A percentile compares a stretch with the other conserved stretches of the same genome.
These are phyloP conservation scores for Adelphocoris suturalis DNA, from an alignment of 2,888 invertebrate species.

Conservation along the genomic window DNA sequence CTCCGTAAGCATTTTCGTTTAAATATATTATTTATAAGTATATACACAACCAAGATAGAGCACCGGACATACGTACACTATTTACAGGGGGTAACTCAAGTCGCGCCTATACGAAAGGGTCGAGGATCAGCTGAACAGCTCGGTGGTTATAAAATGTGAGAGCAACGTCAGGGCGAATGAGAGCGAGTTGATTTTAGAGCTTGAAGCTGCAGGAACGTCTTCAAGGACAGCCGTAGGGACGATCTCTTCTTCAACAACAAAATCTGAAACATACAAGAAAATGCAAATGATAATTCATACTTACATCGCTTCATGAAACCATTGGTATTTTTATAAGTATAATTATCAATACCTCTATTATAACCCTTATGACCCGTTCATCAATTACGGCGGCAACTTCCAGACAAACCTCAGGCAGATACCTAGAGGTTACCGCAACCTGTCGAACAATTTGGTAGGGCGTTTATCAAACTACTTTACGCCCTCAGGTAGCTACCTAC, in stretches of 20 bases:
- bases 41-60: slow-evolving; percentile 58
- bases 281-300: too few species aligned
- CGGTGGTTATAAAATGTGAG: slow-evolving; percentile 49
- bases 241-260: slow-evolving; percentile 65
- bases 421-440: too few species aligned
- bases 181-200: slow-evolving; percentile 18
- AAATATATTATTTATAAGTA: slow-evolving; percentile 61
- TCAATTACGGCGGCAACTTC: too few species aligned
- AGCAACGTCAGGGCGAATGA: slow-evolving; percentile 46
- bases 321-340: too few species aligned
- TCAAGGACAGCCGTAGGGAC: slow-evolving; percentile 47
- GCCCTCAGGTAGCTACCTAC: too few species aligned
- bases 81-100: slow-evolving; percentile 49
- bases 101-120: background rate
- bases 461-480: too few species aligned
- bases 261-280: slow-evolving; percentile 49
- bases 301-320: too few species aligned
- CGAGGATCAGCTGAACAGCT: slow-evolving; percentile 66
- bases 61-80: slow-evolving; percentile 57
- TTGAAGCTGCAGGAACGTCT: slow-evolving; percentile 16
- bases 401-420: too few species aligned
- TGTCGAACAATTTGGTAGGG: too few species aligned
- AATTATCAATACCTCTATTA: too few species aligned
- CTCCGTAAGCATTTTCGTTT: slow-evolving; percentile 49
- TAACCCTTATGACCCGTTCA: too few species aligned